Conservation (phyloP, 2,797 vertebrate species). For the Pterois miles region DNA sequence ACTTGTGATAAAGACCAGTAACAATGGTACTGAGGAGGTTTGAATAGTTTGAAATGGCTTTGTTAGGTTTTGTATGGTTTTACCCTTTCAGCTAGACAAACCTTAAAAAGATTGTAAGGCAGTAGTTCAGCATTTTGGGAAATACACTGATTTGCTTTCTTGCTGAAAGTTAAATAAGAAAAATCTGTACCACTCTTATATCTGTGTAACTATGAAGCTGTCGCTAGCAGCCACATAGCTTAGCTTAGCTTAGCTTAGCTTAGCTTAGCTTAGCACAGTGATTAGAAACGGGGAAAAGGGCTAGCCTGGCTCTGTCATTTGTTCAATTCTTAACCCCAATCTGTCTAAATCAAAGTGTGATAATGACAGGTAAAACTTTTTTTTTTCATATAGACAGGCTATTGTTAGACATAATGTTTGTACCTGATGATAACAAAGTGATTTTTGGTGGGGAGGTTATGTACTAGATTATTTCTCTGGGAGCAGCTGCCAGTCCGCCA, state of each 20-base stretch:
- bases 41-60: too few species aligned
- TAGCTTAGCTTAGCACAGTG: not conserved
- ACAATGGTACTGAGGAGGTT: too few species aligned
- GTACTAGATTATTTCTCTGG: too few species aligned
- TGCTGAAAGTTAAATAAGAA: not conserved
- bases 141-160: not conserved
- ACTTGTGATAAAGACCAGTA: constrained; percentile 8
- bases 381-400: too few species aligned
- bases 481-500: too few species aligned
- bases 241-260: too few species aligned
- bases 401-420: too few species aligned
- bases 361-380: too few species aligned
- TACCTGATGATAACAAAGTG: too few species aligned
- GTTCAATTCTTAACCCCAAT: not conserved
- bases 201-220: not conserved
- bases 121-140: not conserved
- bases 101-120: not conserved
- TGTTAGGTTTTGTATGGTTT: too few species aligned
- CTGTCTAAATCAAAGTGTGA: too few species aligned
- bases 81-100: not conserved
- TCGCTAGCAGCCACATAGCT: not conserved
- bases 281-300: not conserved
- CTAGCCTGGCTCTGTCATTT: not conserved
- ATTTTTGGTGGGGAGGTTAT: too few species aligned
- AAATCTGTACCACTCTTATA: not conserved